Conservation (phyloP, 2,797 vertebrate species). For the Acanthopagrus latus region DNA sequence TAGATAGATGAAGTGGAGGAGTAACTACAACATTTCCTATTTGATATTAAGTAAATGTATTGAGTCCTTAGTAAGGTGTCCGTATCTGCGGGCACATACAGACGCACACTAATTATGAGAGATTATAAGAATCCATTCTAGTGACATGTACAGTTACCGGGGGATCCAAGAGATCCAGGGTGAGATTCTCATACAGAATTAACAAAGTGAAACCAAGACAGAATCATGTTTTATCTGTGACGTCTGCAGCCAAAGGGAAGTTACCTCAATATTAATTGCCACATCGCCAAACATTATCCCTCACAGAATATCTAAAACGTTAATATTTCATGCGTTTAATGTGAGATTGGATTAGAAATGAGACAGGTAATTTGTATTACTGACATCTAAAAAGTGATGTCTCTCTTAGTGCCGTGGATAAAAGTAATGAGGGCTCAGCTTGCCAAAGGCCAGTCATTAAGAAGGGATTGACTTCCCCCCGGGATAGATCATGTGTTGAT, state of each 20-base stretch:
- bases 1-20: neutral
- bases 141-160: conserved; percentile 10
- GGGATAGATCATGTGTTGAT: conserved; percentile 44
- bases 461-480: conserved; percentile 35
- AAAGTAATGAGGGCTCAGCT: conserved; percentile 48
- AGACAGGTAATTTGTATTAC: conserved; percentile 30
- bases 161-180: conserved; percentile 4
- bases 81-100: conserved; percentile 2
- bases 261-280: conserved; percentile 21
- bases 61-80: neutral
- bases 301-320: neutral
- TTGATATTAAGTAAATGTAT: neutral
- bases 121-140: neutral
- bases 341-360: conserved; percentile 24
- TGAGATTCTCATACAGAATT: neutral
- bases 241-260: conserved; percentile 18
- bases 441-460: conserved; percentile 57
- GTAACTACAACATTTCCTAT: neutral
- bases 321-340: conserved; percentile 26
- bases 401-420: conserved; percentile 18
- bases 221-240: conserved; percentile 19
- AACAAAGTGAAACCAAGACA: conserved; percentile 8
- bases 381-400: conserved; percentile 30
- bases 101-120: neutral
- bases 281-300: neutral